Evolutionary conservation across 2,113 vertebrate genomes (phyloP), one percentile per base, ranked within the genome.

Genomic region (Hiodon alosoides): DNA sequence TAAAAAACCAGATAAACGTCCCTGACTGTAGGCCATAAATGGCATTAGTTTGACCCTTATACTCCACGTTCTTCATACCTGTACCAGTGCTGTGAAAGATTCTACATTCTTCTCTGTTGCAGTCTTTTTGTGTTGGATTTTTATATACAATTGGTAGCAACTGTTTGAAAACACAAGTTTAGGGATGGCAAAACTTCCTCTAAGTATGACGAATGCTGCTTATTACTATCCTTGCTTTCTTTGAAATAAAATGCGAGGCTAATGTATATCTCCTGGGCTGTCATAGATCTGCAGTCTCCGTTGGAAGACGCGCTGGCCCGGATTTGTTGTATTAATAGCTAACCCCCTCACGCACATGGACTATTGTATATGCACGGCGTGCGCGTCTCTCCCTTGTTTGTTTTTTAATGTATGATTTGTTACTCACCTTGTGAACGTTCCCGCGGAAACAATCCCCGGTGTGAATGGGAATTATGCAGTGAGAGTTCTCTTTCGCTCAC

Each of bases 301-400:
- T 47, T 54, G 61, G 72, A 73, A 55, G 51, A 73, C 10, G 55
- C 53, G 9, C 60, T 66, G 10, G 7, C 64, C 9, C 64, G 7
- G 31, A 66, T 48, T 50, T 3, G 69, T 55, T 79, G 67, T 79
- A 76, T 76, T 72, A 74, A 81, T 79, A 76, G 3, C n/a, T 14
- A n/a, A 53, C 64, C 47, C 14, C 48, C 64, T 13, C 67, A 59
- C 54, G 68, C 65, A 57, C 55, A 72, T 9, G 65, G 57, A 64
- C 53, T 14, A 13, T 53, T 52, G 71, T 64, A 13, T 65, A 71
- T 16, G 52, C 51, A 5, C 48, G 17, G 46, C 10, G 31, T 60
- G 17, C 10, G 2, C 10, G 48, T 9, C 46, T 17, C 31, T 11
- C 31, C 47, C 11, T 2, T 50, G 53, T 14, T 3, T 71, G 55